phyloP scores from a whole-genome alignment of 2,888 invertebrate genomes.

The Orchestes rusci region DNA sequence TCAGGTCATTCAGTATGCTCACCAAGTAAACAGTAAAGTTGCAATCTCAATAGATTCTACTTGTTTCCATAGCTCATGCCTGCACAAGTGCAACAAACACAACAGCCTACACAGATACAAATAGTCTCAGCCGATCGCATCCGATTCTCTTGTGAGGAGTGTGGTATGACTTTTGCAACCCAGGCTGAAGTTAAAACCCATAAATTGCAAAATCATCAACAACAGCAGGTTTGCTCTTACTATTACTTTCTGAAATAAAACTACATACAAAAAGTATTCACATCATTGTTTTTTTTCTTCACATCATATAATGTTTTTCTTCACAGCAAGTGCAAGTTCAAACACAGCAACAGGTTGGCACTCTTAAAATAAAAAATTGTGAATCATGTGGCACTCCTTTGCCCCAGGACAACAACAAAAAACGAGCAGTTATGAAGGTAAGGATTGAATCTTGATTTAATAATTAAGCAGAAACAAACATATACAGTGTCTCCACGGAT shows the following conservation, averaged over 20 bases:
- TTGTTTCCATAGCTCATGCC: constrained; percentile 15
- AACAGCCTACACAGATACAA: constrained; percentile 50
- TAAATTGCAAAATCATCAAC: constrained; percentile 46
- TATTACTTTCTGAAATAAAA: too few relatives aligned
- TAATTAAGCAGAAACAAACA: too few relatives aligned
- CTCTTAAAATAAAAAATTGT: constrained; percentile 43
- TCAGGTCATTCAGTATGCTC: too few relatives aligned
- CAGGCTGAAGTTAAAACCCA: constrained; percentile 42
- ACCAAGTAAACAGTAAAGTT: constrained; percentile 9
- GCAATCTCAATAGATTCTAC: neutral
- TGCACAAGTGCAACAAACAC: constrained; percentile 37
- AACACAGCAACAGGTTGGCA: constrained; percentile 36
- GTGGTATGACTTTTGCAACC: constrained; percentile 41
- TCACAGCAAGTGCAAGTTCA: constrained; percentile 39
- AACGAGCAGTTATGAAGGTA: constrained; percentile 44
- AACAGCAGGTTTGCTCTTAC: constrained; percentile 29
- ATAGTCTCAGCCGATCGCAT: constrained; percentile 52
- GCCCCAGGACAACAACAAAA: constrained; percentile 44
- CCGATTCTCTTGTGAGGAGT: constrained; percentile 43
- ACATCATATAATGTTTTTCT: too few relatives aligned
- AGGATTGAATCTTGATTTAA: too few relatives aligned
- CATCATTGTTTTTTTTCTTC: constrained; percentile 8
- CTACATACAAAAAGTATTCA: neutral
- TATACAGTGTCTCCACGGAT: too few relatives aligned
- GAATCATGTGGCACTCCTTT: constrained; percentile 43